Base-by-base conservation (phyloP, 2,113 vertebrate species). In the Phrynosoma platyrhinos region DNA sequence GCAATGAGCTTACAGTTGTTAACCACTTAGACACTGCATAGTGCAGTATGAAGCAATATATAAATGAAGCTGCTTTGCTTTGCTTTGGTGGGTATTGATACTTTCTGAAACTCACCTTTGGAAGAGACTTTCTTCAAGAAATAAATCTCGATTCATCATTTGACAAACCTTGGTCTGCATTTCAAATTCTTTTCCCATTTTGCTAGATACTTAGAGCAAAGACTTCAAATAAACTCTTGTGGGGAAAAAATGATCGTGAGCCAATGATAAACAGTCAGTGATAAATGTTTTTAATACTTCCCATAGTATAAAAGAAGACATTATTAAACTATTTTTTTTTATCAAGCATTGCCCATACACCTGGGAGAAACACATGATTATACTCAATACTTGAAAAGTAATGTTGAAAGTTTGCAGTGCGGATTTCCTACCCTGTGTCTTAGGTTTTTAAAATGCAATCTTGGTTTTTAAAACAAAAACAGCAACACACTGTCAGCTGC, bases 61-160 rank as follows among this genome's bases (percentile, higher is more conserved):
- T 36, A 36, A 36, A 36, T 36, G 36, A 36, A 36, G 36, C 36
- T 36, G 36, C 36, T 36, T 36, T 36, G 36, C 36, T 36, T 36
- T 36, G 36, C 1, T 12, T 62, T 62, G 13, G 55, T 58, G 58
- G 13, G 5, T 82, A 75, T 58, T 42, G 69, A 89, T 91, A 0
- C 58, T 94, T 88, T 86, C 32, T 62, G 32, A 91, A 87, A 86
- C 80, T 88, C 74, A 94, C 95, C 91, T 90, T 53, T 10, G 76
- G 4, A 30, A 76, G 40, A 92, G 86, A 53, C 86, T 78, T 92
- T 88, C 91, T 68, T 71, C 72, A 55, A 68, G 75, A 93, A 90
- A 66, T 78, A 85, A 90, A 88, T 1, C 21, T 77, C 2, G 25
- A 12, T 47, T 91, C 74, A 88, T 89, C 13, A 88, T 88, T 89